Conservation (phyloP, 2,888 invertebrate genomes). For the Scaptomyza cyrtandrae region DNA sequence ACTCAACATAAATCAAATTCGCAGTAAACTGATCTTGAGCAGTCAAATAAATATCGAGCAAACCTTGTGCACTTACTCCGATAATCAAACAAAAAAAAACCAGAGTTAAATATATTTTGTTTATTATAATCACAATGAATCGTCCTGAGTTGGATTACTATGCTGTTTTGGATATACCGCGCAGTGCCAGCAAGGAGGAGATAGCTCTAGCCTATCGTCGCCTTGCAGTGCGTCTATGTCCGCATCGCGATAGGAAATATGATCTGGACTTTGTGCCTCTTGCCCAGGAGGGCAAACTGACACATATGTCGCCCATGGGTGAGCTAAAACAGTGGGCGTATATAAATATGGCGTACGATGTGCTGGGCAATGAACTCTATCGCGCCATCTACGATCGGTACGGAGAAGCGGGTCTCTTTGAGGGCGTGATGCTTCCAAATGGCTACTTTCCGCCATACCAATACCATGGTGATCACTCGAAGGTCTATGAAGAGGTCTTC, state of each 20-base stretch:
- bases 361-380: conserved; percentile 86
- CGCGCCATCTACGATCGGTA: conserved; percentile 94
- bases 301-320: conserved; percentile 74
- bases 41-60: conserved; percentile 37
- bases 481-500: conserved; percentile 92
- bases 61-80: conserved; percentile 16
- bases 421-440: conserved; percentile 90
- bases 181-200: conserved; percentile 88
- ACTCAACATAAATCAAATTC: conserved; percentile 56
- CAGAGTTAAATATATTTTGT: conserved; percentile 4
- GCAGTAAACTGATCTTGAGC: conserved; percentile 51
- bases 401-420: conserved; percentile 94
- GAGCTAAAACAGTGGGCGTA: conserved; percentile 80
- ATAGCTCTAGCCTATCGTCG: conserved; percentile 89
- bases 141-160: conserved; percentile 89
- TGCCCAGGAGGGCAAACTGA: conserved; percentile 68
- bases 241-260: conserved; percentile 82
- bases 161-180: conserved; percentile 89
- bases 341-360: conserved; percentile 92
- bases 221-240: conserved; percentile 85
- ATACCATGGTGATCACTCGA: conserved; percentile 92
- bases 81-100: conserved; percentile 7
- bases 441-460: conserved; percentile 90
- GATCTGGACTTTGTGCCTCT: conserved; percentile 86
- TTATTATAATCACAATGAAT: conserved; percentile 65